Evolutionary conservation across 2,797 vertebrate genomes (phyloP).

Genomic region (Pseudopleuronectes americanus): DNA sequence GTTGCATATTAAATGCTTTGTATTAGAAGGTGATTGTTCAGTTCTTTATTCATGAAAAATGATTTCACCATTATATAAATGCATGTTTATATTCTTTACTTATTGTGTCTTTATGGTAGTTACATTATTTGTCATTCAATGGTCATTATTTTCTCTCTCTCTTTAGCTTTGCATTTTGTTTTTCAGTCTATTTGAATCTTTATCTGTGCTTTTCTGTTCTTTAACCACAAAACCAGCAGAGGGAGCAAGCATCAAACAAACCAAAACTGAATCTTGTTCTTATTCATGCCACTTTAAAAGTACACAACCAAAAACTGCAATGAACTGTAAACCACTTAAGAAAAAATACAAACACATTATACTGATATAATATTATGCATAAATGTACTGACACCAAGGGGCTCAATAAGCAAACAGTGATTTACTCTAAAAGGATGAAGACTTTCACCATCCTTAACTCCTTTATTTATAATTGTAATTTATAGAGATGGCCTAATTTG

Average conservation of each 20-base stretch:
- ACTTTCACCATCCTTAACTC: constrained; percentile 18
- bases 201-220: neutral
- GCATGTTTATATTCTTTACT: neutral
- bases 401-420: constrained; percentile 5
- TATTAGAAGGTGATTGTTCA: constrained; percentile 3
- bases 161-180: neutral
- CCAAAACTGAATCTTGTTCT: neutral
- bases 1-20: constrained; percentile 8
- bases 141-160: neutral
- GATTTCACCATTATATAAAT: neutral
- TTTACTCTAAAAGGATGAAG: too few relatives aligned
- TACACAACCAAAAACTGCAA: neutral
- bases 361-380: neutral
- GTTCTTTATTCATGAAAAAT: constrained; percentile 4
- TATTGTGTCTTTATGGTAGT: neutral
- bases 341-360: constrained; percentile 2
- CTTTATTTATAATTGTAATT: constrained; percentile 4
- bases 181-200: neutral
- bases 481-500: constrained; percentile 37
- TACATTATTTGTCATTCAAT: neutral
- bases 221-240: constrained; percentile 59
- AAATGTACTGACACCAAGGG: neutral
- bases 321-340: constrained; percentile 17
- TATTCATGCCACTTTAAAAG: neutral
- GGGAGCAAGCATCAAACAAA: constrained; percentile 60